Percentiles rank a stretch among this genome's conserved stretches.
Evolutionary conservation across 2,113 vertebrate species (phyloP).

Genomic region (Crotalus tigris): DNA sequence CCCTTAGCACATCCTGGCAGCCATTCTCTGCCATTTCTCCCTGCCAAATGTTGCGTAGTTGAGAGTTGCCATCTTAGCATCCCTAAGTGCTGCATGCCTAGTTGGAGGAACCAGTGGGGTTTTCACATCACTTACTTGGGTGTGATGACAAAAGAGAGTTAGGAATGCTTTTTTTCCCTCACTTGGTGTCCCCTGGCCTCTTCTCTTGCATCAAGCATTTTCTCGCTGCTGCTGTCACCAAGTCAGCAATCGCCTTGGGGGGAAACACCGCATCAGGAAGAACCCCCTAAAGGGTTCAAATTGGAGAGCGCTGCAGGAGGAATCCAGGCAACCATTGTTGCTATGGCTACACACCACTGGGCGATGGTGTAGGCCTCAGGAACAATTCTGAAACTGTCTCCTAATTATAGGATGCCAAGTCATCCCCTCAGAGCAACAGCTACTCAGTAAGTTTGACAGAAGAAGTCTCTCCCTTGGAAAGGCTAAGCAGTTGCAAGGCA

Average conservation of each 20-base stretch:
- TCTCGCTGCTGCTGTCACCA: background rate
- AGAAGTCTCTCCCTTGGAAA: background rate
- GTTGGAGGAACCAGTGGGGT: too few relatives aligned
- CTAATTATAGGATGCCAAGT: conserved; percentile 69
- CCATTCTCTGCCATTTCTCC: background rate
- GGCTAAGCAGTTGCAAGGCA: background rate
- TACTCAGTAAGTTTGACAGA: background rate
- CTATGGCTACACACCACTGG: conserved; percentile 72
- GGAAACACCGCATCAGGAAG: conserved; percentile 28
- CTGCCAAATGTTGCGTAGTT: background rate
- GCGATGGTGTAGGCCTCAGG: conserved; percentile 58
- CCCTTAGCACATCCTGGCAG: background rate
- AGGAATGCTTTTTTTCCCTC: background rate
- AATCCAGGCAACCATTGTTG: conserved; percentile 66
- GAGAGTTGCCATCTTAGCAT: background rate
- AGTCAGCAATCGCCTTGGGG: conserved; percentile 37
- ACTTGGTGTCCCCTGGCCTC: background rate
- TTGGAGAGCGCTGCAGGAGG: conserved; percentile 39
- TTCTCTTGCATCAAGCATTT: background rate
- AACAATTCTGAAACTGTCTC: conserved; percentile 52
- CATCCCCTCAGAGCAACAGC: conserved; percentile 63
- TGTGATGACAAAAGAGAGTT: background rate
- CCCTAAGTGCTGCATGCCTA: background rate
- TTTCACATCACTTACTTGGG: background rate
- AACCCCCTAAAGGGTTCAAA: conserved; percentile 36